Conservation (phyloP, 2,113 vertebrate genomes). For the Leptosomus discolor region DNA sequence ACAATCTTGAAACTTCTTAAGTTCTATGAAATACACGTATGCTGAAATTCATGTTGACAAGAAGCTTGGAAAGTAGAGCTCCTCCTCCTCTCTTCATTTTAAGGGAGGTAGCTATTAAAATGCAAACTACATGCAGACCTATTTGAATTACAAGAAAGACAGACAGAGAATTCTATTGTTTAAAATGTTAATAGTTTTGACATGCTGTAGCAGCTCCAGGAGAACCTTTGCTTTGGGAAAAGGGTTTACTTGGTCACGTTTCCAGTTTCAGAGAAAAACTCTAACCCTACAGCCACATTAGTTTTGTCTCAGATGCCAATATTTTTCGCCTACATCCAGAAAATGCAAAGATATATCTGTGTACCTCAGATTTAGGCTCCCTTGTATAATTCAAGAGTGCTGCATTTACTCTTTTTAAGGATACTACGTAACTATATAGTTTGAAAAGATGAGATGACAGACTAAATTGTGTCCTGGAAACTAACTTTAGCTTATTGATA, state of each 20-base stretch:
- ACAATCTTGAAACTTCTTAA: neutral
- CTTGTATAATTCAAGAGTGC: neutral
- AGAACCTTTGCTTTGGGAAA: neutral
- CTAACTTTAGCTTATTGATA: neutral
- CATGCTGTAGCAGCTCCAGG: neutral
- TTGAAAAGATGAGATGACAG: neutral
- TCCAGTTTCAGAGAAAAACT: neutral
- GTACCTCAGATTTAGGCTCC: neutral
- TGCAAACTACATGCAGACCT: neutral
- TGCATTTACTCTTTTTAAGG: neutral
- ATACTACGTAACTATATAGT: neutral
- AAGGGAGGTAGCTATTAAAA: constrained; percentile 16
- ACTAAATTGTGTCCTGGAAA: neutral
- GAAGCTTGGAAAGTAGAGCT: neutral
- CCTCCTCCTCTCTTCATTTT: neutral
- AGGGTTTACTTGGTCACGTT: neutral
- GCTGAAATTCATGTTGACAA: neutral
- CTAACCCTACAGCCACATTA: neutral
- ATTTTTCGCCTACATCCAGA: neutral
- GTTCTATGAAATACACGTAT: neutral
- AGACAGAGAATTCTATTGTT: neutral
- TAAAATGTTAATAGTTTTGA: neutral
- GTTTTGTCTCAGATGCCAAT: neutral
- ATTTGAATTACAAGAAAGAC: neutral
- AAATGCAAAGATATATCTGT: neutral